phyloP scores from a whole-genome alignment of 53 echinoderm and acorn worm genomes.

The Mesocentrotus franciscanus region DNA sequence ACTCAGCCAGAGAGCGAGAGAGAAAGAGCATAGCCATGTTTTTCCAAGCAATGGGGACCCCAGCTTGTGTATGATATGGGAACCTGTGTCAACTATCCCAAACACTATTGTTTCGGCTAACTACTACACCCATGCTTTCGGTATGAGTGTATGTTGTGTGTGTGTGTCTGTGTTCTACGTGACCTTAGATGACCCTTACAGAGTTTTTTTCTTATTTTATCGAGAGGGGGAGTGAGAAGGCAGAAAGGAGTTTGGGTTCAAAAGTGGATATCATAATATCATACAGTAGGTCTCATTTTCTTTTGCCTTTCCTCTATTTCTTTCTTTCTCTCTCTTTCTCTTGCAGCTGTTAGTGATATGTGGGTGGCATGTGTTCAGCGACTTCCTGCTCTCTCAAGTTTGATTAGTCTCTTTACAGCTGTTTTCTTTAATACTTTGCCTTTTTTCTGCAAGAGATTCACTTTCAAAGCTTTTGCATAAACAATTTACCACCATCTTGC shows the following conservation, averaged over 20 bases:
- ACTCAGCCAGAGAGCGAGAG: neutral
- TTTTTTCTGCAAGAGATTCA: neutral
- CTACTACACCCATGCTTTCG: neutral
- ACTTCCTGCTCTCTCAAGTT: conserved; percentile 34
- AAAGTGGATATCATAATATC: conserved; percentile 3
- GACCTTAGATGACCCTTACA: conserved; percentile 27
- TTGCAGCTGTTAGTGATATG: conserved; percentile 34
- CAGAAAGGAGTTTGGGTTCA: neutral
- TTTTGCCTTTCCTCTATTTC: neutral
- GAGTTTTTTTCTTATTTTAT: neutral
- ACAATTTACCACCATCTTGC: neutral
- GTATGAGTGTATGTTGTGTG: conserved; percentile 35
- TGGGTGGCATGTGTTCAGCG: conserved; percentile 39
- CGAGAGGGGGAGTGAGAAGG: conserved; percentile 8
- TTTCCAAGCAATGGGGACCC: conserved; percentile 40
- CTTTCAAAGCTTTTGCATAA: neutral
- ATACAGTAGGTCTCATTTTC: neutral
- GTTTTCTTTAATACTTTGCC: neutral
- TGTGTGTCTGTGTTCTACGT: neutral
- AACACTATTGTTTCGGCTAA: conserved; percentile 11
- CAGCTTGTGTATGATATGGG: neutral
- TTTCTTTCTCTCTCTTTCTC: neutral
- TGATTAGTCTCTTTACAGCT: neutral
- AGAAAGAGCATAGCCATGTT: conserved; percentile 10
- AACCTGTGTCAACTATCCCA: neutral